Evolutionary conservation across 2,113 vertebrate species (phyloP).

Genomic region (Corydoras sp.): DNA sequence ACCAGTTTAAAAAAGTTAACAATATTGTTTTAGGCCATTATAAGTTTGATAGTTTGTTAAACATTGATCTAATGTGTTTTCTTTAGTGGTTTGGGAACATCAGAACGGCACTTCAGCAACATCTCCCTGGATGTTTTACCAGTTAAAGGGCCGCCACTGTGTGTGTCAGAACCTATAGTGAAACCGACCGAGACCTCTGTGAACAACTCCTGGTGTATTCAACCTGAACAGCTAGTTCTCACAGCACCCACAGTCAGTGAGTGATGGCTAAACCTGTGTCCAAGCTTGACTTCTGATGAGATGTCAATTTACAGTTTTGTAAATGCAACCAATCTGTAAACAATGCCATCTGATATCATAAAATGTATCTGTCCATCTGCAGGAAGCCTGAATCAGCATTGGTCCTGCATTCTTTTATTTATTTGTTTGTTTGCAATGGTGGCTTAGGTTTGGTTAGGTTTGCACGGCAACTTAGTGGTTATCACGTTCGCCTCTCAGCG

Average conservation of each 20-base stretch:
- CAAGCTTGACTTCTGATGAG: too few species aligned
- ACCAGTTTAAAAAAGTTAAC: too few species aligned
- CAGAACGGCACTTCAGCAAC: conserved; percentile 59
- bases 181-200: conserved; percentile 36
- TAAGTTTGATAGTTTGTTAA: not conserved
- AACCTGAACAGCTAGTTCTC: conserved; percentile 77
- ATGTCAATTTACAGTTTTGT: too few species aligned
- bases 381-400: too few species aligned
- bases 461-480: too few species aligned
- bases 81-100: conserved; percentile 56
- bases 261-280: conserved; percentile 39
- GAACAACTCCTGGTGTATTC: conserved; percentile 70
- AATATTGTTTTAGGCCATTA: not conserved
- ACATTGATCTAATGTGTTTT: not conserved
- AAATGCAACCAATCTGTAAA: too few species aligned
- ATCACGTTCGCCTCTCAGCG: too few species aligned
- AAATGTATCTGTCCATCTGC: too few species aligned
- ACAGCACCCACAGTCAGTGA: conserved; percentile 75
- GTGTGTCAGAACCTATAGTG: conserved; percentile 47
- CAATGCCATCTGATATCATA: too few species aligned
- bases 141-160: conserved; percentile 83
- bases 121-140: conserved; percentile 85
- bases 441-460: too few species aligned
- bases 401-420: too few species aligned
- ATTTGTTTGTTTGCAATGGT: too few species aligned